A percentile compares a stretch with the other conserved stretches of the same genome.
Conservation (phyloP, 2,888 invertebrate species). For the Rhabditophanes sp. region DNA sequence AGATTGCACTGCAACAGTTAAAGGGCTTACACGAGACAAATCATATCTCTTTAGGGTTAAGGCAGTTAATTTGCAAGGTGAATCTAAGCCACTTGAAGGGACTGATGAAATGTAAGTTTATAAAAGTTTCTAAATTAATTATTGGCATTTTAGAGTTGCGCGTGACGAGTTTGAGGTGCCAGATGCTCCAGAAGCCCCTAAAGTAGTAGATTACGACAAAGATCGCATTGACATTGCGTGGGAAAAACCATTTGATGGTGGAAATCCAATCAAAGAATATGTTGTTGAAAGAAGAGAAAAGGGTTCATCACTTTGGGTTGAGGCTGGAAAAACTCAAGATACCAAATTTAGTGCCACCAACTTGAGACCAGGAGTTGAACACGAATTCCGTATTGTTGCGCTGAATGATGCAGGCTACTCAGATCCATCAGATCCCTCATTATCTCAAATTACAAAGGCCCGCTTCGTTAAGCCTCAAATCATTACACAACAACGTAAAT, state of each 20-base stretch:
- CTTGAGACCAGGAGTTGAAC: slow-evolving; percentile 51
- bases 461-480: slow-evolving; percentile 71
- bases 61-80: slow-evolving; percentile 50
- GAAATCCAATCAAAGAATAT: slow-evolving; percentile 69
- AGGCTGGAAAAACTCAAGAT: slow-evolving; percentile 64
- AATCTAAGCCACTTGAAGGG: slow-evolving; percentile 48
- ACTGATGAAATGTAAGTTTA: slow-evolving; percentile 47
- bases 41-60: slow-evolving; percentile 51
- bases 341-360: slow-evolving; percentile 57
- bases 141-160: no score
- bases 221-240: slow-evolving; percentile 82
- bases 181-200: slow-evolving; percentile 73
- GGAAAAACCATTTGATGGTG: slow-evolving; percentile 67
- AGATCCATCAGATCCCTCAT: slow-evolving; percentile 43
- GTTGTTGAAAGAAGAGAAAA: slow-evolving; percentile 89
- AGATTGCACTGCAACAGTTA: slow-evolving; percentile 39
- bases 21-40: slow-evolving; percentile 44
- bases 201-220: slow-evolving; percentile 81
- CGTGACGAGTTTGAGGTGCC: no score
- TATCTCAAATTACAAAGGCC: slow-evolving; percentile 38
- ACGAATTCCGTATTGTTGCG: slow-evolving; percentile 58
- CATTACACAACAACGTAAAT: slow-evolving; percentile 71
- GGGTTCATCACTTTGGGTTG: slow-evolving; percentile 79
- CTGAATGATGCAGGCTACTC: slow-evolving; percentile 44
- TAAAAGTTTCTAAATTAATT: no score